These are phyloP conservation scores for Proteles cristata DNA, from an alignment of 2,113 vertebrate species.

Conservation along the genomic window DNA sequence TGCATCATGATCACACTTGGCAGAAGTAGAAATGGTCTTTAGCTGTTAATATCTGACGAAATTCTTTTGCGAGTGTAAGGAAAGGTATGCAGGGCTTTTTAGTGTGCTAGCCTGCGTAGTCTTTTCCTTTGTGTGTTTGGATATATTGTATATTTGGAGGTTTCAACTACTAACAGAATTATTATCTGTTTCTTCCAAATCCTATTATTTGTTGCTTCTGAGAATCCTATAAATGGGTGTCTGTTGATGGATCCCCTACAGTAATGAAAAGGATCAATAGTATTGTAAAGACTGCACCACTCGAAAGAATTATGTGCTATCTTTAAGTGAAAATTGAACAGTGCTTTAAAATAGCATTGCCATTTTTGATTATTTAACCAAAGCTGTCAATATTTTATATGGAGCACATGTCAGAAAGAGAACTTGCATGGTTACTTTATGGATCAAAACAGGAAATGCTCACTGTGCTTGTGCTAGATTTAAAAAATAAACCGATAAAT, in stretches of 20 bases:
- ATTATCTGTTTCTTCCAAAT: slow-evolving; percentile 79
- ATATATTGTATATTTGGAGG: slow-evolving; percentile 31
- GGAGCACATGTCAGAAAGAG: slow-evolving; percentile 73
- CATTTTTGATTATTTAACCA: slow-evolving; percentile 89
- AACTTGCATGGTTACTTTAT: slow-evolving; percentile 67
- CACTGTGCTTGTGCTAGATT: slow-evolving; percentile 45
- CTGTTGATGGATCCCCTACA: slow-evolving; percentile 83
- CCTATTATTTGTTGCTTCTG: slow-evolving; percentile 83
- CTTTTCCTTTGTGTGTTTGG: slow-evolving; percentile 26
- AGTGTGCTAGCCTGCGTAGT: not conserved
- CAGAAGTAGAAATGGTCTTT: slow-evolving; percentile 17
- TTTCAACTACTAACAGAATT: slow-evolving; percentile 79
- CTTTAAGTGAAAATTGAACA: slow-evolving; percentile 90
- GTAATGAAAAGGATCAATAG: slow-evolving; percentile 87
- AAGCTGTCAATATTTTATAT: slow-evolving; percentile 84
- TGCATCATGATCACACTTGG: not conserved
- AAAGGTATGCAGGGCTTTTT: slow-evolving; percentile 50
- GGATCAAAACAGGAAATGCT: slow-evolving; percentile 72
- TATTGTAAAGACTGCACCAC: slow-evolving; percentile 83
- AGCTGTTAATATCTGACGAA: slow-evolving; percentile 51
- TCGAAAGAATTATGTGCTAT: slow-evolving; percentile 85
- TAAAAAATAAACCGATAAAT: slow-evolving; percentile 58
- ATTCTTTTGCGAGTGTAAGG: slow-evolving; percentile 57
- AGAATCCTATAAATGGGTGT: slow-evolving; percentile 81
- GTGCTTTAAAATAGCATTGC: slow-evolving; percentile 84